Percentiles rank a stretch among this genome's conserved stretches.
phyloP scores from a whole-genome alignment of 35 echinoderm and acorn worm species.

The Heliocidaris tuberculata region DNA sequence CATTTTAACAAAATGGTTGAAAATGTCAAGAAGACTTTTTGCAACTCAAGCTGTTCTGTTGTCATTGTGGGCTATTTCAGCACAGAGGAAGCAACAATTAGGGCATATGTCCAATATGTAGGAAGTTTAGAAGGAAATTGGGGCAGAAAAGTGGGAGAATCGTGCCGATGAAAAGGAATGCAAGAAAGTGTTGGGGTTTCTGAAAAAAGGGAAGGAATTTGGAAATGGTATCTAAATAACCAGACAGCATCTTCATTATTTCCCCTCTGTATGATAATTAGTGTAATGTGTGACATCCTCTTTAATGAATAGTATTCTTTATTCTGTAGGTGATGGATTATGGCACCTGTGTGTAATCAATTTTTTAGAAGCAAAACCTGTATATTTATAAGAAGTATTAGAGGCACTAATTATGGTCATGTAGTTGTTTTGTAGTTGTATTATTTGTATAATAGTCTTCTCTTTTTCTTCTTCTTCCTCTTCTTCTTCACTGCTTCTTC shows the following conservation, averaged over 20 bases:
- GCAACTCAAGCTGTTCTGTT: background rate
- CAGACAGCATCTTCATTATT: background rate
- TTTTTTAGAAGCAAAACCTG: background rate
- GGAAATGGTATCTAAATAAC: constrained; percentile 12
- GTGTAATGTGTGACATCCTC: background rate
- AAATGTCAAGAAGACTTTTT: background rate
- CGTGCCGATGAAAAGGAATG: background rate
- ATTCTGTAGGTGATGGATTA: background rate
- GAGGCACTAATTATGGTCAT: background rate
- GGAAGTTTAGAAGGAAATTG: constrained; percentile 31
- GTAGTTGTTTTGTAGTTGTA: background rate
- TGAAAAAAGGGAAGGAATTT: background rate
- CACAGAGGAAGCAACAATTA: constrained; percentile 19
- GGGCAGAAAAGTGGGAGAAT: background rate
- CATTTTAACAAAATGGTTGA: background rate
- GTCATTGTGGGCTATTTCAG: constrained; percentile 16
- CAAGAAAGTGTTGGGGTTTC: background rate
- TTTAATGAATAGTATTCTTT: background rate
- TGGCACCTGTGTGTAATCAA: background rate
- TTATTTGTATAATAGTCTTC: no score
- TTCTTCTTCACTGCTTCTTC: no score
- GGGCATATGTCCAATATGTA: constrained; percentile 19
- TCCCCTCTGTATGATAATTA: background rate
- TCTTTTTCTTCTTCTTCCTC: no score
- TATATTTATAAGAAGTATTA: background rate